phyloP scores from a whole-genome alignment of 92 coral and sea anemone species.

The Micromussa lordhowensis region DNA sequence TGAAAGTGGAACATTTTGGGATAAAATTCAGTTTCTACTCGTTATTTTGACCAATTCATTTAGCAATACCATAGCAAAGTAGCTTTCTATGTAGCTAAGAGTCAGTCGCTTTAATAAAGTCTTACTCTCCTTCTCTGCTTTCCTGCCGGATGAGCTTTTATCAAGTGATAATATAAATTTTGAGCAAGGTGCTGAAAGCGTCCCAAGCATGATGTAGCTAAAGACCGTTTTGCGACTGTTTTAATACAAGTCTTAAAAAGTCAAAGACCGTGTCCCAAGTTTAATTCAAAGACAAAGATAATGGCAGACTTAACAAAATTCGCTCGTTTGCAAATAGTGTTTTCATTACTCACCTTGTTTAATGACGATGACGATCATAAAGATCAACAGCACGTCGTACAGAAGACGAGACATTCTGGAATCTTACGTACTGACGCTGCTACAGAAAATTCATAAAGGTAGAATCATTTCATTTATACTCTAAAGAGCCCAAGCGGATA shows the following conservation, averaged over 20 bases:
- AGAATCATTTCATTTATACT: neutral
- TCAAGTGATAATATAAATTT: neutral
- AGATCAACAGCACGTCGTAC: neutral
- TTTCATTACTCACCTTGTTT: neutral
- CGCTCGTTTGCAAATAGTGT: neutral
- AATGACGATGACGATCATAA: neutral
- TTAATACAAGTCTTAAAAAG: neutral
- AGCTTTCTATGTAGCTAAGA: too few species aligned
- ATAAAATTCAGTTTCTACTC: neutral
- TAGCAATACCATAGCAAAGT: neutral
- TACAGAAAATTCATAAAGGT: neutral
- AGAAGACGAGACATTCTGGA: neutral
- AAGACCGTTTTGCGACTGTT: neutral
- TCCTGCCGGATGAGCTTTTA: neutral
- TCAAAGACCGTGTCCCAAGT: neutral
- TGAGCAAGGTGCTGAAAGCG: neutral
- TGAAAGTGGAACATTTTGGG: neutral
- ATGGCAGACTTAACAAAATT: neutral
- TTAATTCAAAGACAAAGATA: neutral
- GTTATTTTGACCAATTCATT: neutral
- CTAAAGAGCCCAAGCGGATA: neutral
- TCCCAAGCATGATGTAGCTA: neutral
- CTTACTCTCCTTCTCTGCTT: too few species aligned
- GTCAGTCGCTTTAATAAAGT: too few species aligned
- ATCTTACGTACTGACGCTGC: neutral